Evolutionary conservation across 2,888 invertebrate species (phyloP).

Genomic region (Arrhopalites spinosus): DNA sequence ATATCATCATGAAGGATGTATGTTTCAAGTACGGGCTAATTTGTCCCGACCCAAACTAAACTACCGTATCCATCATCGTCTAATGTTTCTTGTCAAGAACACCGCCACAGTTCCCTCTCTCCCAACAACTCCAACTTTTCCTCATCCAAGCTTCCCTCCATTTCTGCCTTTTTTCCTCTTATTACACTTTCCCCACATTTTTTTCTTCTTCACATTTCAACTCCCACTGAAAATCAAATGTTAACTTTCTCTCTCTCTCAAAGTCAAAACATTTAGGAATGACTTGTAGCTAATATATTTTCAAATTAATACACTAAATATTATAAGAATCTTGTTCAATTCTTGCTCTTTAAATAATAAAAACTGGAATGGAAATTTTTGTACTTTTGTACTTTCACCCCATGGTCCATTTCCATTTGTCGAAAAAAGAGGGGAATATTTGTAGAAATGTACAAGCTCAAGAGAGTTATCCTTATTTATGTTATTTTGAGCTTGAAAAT

Average conservation of each 20-base stretch:
- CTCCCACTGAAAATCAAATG: too few species aligned
- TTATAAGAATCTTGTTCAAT: too few species aligned
- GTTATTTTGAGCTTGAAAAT: too few species aligned
- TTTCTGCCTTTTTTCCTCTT: neutral
- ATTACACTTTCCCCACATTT: neutral
- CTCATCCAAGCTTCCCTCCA: neutral
- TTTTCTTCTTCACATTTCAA: neutral
- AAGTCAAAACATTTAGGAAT: too few species aligned
- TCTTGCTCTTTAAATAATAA: too few species aligned
- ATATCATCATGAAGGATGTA: slow-evolving; percentile 14
- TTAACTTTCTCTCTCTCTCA: too few species aligned
- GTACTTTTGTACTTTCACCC: too few species aligned
- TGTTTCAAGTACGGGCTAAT: slow-evolving; percentile 11
- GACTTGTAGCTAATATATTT: too few species aligned
- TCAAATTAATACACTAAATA: too few species aligned
- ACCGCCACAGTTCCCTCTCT: neutral
- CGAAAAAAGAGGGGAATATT: neutral
- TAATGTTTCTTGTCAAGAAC: slow-evolving; percentile 15
- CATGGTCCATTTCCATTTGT: neutral
- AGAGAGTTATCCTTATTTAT: too few species aligned
- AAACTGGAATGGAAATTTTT: too few species aligned
- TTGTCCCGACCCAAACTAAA: slow-evolving; percentile 10
- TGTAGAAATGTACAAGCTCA: too few species aligned
- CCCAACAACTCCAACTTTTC: neutral
- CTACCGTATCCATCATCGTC: slow-evolving; percentile 12